phyloP scores from a whole-genome alignment of 2,113 vertebrate species.

The Megaleporinus macrocephalus region DNA sequence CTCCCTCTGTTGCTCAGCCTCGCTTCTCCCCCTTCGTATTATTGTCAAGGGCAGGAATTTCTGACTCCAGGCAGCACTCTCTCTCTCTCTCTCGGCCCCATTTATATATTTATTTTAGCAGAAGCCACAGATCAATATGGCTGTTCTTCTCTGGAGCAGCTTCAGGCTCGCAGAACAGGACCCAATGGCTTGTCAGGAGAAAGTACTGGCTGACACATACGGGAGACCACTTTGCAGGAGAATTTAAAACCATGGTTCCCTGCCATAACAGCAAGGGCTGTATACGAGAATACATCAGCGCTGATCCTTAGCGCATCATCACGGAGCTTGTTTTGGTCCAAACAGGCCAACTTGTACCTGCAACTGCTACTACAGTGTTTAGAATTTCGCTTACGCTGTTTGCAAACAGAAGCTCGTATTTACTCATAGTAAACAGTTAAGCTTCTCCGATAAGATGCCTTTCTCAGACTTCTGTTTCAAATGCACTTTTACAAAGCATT shows the following conservation, averaged over 20 bases:
- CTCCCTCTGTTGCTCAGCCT: conserved; percentile 69
- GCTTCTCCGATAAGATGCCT: conserved; percentile 27
- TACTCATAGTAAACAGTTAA: background rate
- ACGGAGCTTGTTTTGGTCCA: background rate
- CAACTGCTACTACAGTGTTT: background rate
- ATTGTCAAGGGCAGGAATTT: conserved; percentile 76
- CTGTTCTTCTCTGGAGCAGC: conserved; percentile 67
- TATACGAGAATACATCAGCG: background rate
- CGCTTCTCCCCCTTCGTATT: conserved; percentile 58
- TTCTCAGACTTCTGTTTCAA: conserved; percentile 38
- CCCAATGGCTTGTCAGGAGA: conserved; percentile 64
- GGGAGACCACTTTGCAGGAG: conserved; percentile 9
- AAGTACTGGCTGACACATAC: conserved; percentile 63
- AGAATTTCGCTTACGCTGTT: background rate
- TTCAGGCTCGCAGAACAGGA: conserved; percentile 43
- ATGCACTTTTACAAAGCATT: conserved; percentile 51
- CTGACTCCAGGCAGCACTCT: conserved; percentile 66
- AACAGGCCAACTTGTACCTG: background rate
- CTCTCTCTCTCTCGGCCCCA: conserved; percentile 31
- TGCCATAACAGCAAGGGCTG: conserved; percentile 20
- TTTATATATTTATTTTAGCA: conserved; percentile 77
- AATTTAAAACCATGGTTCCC: conserved; percentile 41
- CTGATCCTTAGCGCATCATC: background rate
- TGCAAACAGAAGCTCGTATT: conserved; percentile 45
- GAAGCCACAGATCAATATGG: conserved; percentile 74